Evolutionary conservation across 2,113 vertebrate genomes (phyloP).

Genomic region (Synodontis membranacea): DNA sequence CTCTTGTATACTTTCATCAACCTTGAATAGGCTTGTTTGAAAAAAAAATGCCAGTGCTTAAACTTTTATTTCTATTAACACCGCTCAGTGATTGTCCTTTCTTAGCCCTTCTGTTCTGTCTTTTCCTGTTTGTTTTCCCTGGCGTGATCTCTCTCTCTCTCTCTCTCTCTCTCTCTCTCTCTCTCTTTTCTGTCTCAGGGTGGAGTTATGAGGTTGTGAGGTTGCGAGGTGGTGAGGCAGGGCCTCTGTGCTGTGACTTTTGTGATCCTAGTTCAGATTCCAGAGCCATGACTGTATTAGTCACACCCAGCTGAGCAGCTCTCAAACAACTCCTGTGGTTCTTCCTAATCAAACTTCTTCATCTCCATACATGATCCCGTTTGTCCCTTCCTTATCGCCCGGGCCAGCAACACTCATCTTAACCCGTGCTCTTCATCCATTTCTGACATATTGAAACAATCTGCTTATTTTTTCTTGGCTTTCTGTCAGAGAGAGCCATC

Average conservation of each 20-base stretch:
- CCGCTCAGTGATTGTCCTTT: not conserved
- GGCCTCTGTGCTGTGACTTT: constrained; percentile 24
- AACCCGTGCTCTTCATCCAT: constrained; percentile 31
- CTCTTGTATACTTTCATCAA: not conserved
- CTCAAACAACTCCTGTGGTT: not conserved
- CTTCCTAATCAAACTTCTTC: not conserved
- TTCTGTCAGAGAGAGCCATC: constrained; percentile 44
- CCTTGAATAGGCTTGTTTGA: not conserved
- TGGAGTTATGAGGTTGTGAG: constrained; percentile 25
- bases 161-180: constrained; percentile 19
- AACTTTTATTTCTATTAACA: not conserved
- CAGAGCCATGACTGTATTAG: constrained; percentile 69
- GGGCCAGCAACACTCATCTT: too few species aligned
- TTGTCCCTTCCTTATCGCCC: not conserved
- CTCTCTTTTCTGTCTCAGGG: constrained; percentile 39
- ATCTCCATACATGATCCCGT: not conserved
- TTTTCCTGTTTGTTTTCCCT: not conserved
- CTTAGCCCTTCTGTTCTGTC: not conserved
- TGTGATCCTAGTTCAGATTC: constrained; percentile 66
- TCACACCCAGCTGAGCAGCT: constrained; percentile 66
- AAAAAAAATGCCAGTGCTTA: not conserved
- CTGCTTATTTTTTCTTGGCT: constrained; percentile 63
- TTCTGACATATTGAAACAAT: constrained; percentile 47
- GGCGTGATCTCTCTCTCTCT: constrained; percentile 32
- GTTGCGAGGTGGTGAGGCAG: not conserved